Evolutionary conservation across 2,888 invertebrate species (phyloP), one percentile per base, ranked within the genome.

Genomic region (Halocaridina rubra): DNA sequence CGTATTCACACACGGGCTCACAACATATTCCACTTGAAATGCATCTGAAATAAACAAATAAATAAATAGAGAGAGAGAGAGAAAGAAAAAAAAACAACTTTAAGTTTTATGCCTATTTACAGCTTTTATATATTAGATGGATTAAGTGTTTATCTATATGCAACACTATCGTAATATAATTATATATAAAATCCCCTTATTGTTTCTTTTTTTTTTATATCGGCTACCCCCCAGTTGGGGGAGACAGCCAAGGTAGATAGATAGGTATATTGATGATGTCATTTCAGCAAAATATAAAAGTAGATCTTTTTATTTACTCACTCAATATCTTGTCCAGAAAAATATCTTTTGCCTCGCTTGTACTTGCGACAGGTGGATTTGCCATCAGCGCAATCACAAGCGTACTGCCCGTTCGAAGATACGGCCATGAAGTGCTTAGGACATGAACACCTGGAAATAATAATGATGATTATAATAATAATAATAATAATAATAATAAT

Each of bases 311-410:
- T 7, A 13, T 19, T 13, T n/a, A 67, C 81, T 53, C 32, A 81
- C 81, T 30, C 61, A 53, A 81, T 27, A 19, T 81, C 86, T 19
- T 33, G 32, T 10, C 53, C 16, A 10, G 84, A 78, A 64, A 84
- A 84, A 69, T 61, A 81, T 3, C 87, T 57, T 16, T 80, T 75
- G 13, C 87, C 87, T 46, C 69, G 84, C 81, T 84, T 85, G 78
- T 69, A 75, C 16, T 79, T 57, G 30, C 84, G 76, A 33, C 87
- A 87, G 69, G 33, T 84, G 39, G 77, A 71, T 3, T 53, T 19
- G 64, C 64, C 67, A 8, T 27, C 29, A 32, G 81, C 81, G 59
- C 87, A 87, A 30, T 87, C 87, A n/a, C 87, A 87, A n/a, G 33
- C 57, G n/a, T 81, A 84, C 27, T 69, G 57, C 10, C 69, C 77